phyloP scores from a whole-genome alignment of 2,113 vertebrate species.

The Marmota monax region DNA sequence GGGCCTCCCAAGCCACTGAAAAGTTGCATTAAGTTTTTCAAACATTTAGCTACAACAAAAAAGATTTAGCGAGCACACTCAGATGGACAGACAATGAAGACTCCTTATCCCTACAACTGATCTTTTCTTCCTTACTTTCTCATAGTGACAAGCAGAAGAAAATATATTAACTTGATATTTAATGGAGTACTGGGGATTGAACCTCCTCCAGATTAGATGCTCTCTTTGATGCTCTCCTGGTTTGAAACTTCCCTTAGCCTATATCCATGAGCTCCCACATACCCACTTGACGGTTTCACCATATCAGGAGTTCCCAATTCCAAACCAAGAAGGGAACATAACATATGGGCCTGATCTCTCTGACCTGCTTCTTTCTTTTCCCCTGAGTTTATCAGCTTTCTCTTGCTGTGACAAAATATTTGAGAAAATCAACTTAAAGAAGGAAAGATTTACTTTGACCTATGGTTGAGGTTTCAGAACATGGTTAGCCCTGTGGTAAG shows the following conservation, averaged over 20 bases:
- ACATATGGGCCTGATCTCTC: not conserved
- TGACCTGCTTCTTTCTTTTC: not conserved
- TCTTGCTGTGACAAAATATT: not conserved
- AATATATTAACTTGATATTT: not conserved
- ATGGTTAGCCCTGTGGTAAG: not conserved
- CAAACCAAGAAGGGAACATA: not conserved
- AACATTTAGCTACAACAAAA: not conserved
- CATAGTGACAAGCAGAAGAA: not conserved
- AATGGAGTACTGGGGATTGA: not conserved
- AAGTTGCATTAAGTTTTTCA: not conserved
- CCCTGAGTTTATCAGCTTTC: not conserved
- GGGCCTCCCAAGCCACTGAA: too few species aligned
- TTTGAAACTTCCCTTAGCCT: not conserved
- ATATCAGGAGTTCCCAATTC: not conserved
- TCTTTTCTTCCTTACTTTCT: slow-evolving; percentile 14
- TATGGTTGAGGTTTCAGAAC: too few species aligned
- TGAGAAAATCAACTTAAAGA: not conserved
- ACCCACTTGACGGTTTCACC: not conserved
- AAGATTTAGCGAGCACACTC: not conserved
- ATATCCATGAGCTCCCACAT: not conserved
- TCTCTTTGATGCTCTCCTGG: not conserved
- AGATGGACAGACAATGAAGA: not conserved
- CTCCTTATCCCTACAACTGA: not conserved
- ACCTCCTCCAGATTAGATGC: not conserved
- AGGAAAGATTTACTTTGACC: not conserved